phyloP scores from a whole-genome alignment of 2,113 vertebrate genomes.

The Petaurus breviceps region DNA sequence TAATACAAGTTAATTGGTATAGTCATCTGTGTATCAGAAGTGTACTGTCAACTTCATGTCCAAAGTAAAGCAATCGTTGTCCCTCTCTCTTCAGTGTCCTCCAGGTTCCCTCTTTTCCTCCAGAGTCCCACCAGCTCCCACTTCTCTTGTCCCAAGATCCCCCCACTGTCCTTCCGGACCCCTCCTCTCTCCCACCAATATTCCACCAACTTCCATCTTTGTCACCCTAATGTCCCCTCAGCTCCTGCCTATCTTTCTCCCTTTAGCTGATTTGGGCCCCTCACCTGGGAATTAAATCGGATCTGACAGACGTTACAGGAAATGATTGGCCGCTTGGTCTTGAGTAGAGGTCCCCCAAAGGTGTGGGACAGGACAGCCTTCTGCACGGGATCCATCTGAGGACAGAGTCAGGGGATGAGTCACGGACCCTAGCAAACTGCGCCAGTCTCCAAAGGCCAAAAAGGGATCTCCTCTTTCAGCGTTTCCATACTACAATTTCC shows the following conservation, averaged over 20 bases:
- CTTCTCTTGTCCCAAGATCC: too few relatives aligned
- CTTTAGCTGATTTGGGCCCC: constrained; percentile 9
- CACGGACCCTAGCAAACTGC: constrained; percentile 43
- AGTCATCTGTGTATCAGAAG: neutral
- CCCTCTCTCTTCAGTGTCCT: neutral
- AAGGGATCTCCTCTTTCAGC: neutral
- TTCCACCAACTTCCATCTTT: neutral
- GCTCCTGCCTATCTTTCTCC: neutral
- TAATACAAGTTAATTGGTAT: neutral
- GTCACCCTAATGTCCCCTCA: neutral
- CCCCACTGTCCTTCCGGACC: neutral
- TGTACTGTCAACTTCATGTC: neutral
- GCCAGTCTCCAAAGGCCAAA: neutral
- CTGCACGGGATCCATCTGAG: constrained; percentile 96
- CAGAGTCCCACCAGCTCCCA: neutral
- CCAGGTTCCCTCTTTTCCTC: neutral
- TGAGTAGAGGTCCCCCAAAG: constrained; percentile 91
- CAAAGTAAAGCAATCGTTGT: neutral
- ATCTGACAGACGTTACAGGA: constrained; percentile 97
- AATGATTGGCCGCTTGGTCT: constrained; percentile 92
- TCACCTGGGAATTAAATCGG: constrained; percentile 96
- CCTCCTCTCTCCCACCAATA: neutral
- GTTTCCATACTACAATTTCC: neutral
- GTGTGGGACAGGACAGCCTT: constrained; percentile 94
- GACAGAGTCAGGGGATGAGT: constrained; percentile 71